Conservation (phyloP, 2,888 invertebrate species). For the Amiota minor region DNA sequence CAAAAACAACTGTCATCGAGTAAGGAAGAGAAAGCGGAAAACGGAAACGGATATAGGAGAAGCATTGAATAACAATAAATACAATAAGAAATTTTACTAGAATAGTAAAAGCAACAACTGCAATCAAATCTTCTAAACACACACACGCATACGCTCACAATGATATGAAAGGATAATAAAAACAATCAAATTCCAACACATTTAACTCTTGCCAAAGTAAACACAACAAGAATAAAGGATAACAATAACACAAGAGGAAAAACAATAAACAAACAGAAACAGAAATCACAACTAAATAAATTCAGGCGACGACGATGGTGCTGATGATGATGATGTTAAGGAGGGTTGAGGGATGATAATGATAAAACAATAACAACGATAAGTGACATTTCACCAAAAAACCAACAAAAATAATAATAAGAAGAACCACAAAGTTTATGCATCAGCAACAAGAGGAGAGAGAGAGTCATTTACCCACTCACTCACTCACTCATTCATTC, state of each 20-base stretch:
- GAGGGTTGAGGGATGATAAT: no score
- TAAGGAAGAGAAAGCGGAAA: not conserved
- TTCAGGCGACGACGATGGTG: not conserved
- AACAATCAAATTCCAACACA: slow-evolving; percentile 13
- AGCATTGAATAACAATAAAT: not conserved
- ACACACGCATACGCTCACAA: not conserved
- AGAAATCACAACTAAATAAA: slow-evolving; percentile 10
- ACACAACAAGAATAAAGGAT: not conserved
- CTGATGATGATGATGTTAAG: no score
- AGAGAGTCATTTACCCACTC: not conserved
- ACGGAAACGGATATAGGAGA: slow-evolving; percentile 7
- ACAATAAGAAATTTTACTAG: not conserved
- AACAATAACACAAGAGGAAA: slow-evolving; percentile 3
- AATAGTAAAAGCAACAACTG: slow-evolving; percentile 1
- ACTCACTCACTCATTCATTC: no score
- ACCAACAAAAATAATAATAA: slow-evolving; percentile 29
- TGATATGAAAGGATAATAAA: slow-evolving; percentile 7
- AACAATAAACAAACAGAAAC: not conserved
- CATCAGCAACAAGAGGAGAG: slow-evolving; percentile 36
- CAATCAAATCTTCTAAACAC: not conserved
- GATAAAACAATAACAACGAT: not conserved
- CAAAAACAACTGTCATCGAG: slow-evolving; percentile 4
- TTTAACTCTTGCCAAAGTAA: not conserved
- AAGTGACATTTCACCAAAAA: not conserved
- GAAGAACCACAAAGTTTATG: slow-evolving; percentile 37